Base-by-base conservation (phyloP, 1,140 invertebrate genomes). In the Atta texana region DNA sequence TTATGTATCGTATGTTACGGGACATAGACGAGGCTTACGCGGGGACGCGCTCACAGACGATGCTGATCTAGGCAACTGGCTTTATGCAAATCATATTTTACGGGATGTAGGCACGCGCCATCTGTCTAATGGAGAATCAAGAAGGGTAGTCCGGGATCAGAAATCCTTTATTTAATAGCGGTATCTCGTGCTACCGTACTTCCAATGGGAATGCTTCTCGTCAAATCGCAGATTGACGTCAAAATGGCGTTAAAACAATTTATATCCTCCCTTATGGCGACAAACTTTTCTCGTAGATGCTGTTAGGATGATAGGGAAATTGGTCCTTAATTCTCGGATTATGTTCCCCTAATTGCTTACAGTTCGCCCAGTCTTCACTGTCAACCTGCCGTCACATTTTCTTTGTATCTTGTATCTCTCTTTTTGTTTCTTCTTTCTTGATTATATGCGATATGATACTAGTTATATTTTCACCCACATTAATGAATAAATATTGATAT, bases 51-150 rank as follows among this genome's bases (percentile, higher is more conserved):
- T 49, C 44, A 64, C 49, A 44, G 44, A 49, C 44, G 12, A 24
- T 14, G 49, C 14, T 14, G 76, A 77, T 64, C 34, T 77, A 44
- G 39, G 10, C 57, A 34, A 39, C 34, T 16, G 31, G 63, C 85
- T 87, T 87, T 88, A 90, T 91, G 91, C 87, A 91, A 92, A 91
- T 90, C 76, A 72, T 87, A 90, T 86, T 88, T 92, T 84, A 90
- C 86, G 71, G 64, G 21, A 14, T 57, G 14, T 75, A 63, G 71
- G 57, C 81, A 89, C 39, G 61, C 39, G 51, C 86, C 88, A 85
- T 87, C 80, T 74, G 86, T 51, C 59, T 44, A n/a, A n/a, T 21
- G 68, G n/a, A 0, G 55, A 74, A 16, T 34, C 24, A 49, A 7
- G 71, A 12, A 16, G 53, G 69, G 31, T 55, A 39, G 16, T 1